Conservation (phyloP, 2,797 vertebrate genomes). For the Phaenicophaeus curvirostris region DNA sequence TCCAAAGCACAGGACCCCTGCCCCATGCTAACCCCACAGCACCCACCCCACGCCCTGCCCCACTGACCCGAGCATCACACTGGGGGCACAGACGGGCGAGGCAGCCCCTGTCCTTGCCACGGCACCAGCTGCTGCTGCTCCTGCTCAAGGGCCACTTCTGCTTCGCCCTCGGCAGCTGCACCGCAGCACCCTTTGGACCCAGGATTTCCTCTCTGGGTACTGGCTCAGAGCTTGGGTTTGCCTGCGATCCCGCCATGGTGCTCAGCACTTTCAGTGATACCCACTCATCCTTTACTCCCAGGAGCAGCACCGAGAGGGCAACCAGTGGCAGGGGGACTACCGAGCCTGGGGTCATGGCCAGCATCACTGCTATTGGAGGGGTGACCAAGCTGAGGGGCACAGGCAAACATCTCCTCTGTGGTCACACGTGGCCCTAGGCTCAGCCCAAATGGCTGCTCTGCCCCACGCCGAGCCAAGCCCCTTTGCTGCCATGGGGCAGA, state of each 20-base stretch:
- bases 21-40: rapidly evolving
- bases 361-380: neutral
- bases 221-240: neutral
- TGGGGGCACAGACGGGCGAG: rapidly evolving
- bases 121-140: neutral
- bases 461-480: rapidly evolving
- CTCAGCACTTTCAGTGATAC: rapidly evolving
- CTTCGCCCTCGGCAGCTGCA: rapidly evolving
- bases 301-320: neutral
- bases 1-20: neutral
- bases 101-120: neutral
- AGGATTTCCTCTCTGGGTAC: neutral
- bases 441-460: neutral
- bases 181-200: neutral
- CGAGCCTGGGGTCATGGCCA: rapidly evolving
- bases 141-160: neutral
- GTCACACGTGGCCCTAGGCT: neutral
- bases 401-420: rapidly evolving
- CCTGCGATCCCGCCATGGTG: rapidly evolving
- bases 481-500: neutral
- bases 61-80: rapidly evolving
- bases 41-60: neutral
- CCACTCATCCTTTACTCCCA: rapidly evolving
- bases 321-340: neutral
- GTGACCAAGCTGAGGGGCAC: rapidly evolving